These are phyloP conservation scores for Himantopus leucocephalus DNA, from an alignment of 2,113 vertebrate genomes.

Conservation along the genomic window DNA sequence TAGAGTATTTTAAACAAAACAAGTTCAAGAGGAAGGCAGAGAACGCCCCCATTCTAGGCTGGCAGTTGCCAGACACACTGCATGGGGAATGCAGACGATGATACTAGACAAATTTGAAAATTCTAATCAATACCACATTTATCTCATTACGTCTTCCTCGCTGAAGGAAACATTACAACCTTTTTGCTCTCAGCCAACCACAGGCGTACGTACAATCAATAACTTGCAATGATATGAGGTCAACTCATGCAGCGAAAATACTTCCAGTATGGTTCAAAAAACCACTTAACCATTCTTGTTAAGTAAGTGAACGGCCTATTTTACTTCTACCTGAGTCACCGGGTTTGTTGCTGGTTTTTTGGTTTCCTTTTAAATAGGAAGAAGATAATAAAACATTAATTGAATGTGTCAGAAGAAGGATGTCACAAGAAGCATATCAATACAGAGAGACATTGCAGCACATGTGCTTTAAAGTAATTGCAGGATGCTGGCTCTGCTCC, in stretches of 20 bases:
- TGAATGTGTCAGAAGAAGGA: slow-evolving; percentile 64
- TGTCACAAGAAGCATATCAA: slow-evolving; percentile 59
- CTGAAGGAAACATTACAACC: neutral
- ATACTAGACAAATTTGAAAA: neutral
- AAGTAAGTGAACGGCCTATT: slow-evolving; percentile 22
- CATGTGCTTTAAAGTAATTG: slow-evolving; percentile 63
- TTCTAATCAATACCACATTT: slow-evolving; percentile 9
- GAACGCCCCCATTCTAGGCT: accelerated
- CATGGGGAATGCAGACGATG: neutral
- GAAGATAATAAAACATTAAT: slow-evolving; percentile 72
- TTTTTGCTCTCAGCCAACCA: neutral
- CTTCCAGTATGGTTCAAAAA: neutral
- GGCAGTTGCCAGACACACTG: neutral
- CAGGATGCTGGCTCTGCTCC: slow-evolving; percentile 68
- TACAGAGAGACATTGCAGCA: slow-evolving; percentile 51
- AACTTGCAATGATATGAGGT: slow-evolving; percentile 1
- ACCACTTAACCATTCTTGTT: slow-evolving; percentile 11
- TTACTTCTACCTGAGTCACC: slow-evolving; percentile 12
- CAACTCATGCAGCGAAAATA: neutral
- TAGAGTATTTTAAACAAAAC: neutral
- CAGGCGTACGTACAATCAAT: neutral
- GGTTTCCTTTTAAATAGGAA: neutral
- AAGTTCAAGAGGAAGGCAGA: neutral
- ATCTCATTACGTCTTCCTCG: neutral
- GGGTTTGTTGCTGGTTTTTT: neutral